A percentile compares a stretch with the other conserved stretches of the same genome.
Evolutionary conservation across 2,113 vertebrate genomes (phyloP).

Genomic region (Labeo rohita): DNA sequence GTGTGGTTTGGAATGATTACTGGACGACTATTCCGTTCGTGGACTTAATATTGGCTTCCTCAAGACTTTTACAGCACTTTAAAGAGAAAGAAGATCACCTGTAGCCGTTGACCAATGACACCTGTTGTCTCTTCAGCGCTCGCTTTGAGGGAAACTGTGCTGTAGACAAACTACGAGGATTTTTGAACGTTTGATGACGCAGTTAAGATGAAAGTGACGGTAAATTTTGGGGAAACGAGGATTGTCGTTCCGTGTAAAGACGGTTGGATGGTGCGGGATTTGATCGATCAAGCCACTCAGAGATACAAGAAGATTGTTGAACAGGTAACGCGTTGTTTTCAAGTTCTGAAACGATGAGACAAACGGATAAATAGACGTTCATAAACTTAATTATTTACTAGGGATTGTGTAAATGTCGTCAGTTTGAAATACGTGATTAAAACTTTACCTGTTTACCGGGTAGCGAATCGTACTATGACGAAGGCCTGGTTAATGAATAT

Average conservation of each 20-base stretch:
- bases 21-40: background rate
- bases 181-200: constrained; percentile 3
- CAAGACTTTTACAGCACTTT: background rate
- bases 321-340: constrained; percentile 75
- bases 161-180: background rate
- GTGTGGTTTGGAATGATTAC: background rate
- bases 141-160: background rate
- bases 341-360: background rate
- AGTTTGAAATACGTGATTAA: background rate
- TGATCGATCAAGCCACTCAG: constrained; percentile 87
- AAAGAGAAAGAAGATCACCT: constrained; percentile 46
- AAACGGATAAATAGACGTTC: background rate
- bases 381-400: background rate
- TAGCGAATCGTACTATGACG: constrained; percentile 1
- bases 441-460: constrained; percentile 13
- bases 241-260: constrained; percentile 90
- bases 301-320: constrained; percentile 83
- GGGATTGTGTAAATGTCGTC: background rate
- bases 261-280: constrained; percentile 83
- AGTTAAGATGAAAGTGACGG: constrained; percentile 87
- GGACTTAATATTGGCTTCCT: background rate
- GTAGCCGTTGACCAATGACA: constrained; percentile 63
- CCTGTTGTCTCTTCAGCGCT: constrained; percentile 66
- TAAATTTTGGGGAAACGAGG: constrained; percentile 84
- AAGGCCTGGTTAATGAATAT: constrained; percentile 11